Evolutionary conservation across 1,140 invertebrate genomes (phyloP).

Genomic region (Saccostrea cuccullata): DNA sequence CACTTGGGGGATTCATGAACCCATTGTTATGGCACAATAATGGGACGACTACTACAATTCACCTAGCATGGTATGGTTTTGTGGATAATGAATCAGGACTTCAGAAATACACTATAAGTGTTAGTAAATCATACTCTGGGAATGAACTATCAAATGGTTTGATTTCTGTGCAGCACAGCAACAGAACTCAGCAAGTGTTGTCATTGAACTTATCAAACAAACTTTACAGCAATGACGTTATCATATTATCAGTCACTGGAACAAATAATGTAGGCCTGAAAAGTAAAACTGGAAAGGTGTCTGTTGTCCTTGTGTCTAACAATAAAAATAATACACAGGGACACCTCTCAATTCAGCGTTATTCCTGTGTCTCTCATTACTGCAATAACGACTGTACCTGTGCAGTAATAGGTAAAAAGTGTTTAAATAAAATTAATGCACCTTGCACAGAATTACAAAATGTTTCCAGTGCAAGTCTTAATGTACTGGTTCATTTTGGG

Average conservation of each 20-base stretch:
- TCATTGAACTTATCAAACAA: background rate
- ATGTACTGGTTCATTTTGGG: background rate
- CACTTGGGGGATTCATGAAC: conserved; percentile 45
- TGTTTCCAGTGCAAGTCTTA: background rate
- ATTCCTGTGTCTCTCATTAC: conserved; percentile 47
- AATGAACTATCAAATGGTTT: conserved; percentile 37
- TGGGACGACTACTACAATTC: background rate
- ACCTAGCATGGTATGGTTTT: conserved; percentile 47
- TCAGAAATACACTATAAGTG: conserved; percentile 19
- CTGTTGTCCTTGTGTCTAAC: conserved; percentile 21
- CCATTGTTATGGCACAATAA: conserved; percentile 27
- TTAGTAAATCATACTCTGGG: conserved; percentile 32
- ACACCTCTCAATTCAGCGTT: conserved; percentile 41
- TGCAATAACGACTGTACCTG: conserved; percentile 56
- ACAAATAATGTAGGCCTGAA: conserved; percentile 44
- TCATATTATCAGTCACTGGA: conserved; percentile 44
- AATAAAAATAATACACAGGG: background rate
- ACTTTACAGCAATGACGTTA: background rate
- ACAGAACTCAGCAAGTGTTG: background rate
- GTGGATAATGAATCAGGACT: conserved; percentile 47
- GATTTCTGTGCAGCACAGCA: background rate
- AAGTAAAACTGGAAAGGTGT: conserved; percentile 25
- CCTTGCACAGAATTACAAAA: conserved; percentile 4
- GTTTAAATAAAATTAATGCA: background rate
- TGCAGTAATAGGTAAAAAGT: conserved; percentile 40